Evolutionary conservation across 2,113 vertebrate species (phyloP).

Genomic region (Xiphorhynchus elegans): DNA sequence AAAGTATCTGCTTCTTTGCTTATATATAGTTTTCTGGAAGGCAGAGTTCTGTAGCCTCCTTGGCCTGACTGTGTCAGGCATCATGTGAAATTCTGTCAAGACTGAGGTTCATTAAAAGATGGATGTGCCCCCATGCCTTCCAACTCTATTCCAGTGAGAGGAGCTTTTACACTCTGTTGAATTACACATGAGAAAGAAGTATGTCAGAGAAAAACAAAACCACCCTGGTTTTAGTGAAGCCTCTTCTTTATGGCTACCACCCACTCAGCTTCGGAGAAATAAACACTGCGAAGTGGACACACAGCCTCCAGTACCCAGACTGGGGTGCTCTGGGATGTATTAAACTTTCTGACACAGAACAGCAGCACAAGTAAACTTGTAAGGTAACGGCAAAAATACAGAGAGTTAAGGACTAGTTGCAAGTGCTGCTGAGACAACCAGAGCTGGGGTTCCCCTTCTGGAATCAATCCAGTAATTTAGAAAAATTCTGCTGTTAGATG

Average conservation of each 20-base stretch:
- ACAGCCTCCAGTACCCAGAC: not conserved
- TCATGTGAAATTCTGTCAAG: not conserved
- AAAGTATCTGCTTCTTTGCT: not conserved
- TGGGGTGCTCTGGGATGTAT: conserved; percentile 25
- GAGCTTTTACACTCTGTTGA: not conserved
- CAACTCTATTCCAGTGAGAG: not conserved
- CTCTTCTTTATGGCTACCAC: not conserved
- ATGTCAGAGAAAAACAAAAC: not conserved
- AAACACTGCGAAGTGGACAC: conserved; percentile 33
- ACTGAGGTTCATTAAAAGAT: not conserved
- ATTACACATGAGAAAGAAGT: not conserved
- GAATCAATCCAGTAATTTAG: not conserved
- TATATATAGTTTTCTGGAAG: not conserved
- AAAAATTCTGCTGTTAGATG: conserved; percentile 14
- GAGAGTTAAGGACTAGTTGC: not conserved
- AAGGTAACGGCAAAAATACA: conserved; percentile 41
- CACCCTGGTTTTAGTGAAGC: not conserved
- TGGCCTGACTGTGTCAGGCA: not conserved
- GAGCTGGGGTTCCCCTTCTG: conserved; percentile 26
- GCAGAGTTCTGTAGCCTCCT: not conserved
- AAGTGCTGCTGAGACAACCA: not conserved
- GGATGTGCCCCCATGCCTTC: not conserved
- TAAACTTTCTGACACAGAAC: conserved; percentile 50
- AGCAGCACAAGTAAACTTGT: conserved; percentile 17
- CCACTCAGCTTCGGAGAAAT: conserved; percentile 10